phyloP scores from a whole-genome alignment of 2,797 vertebrate species.

The Malacoctenus gilli region DNA sequence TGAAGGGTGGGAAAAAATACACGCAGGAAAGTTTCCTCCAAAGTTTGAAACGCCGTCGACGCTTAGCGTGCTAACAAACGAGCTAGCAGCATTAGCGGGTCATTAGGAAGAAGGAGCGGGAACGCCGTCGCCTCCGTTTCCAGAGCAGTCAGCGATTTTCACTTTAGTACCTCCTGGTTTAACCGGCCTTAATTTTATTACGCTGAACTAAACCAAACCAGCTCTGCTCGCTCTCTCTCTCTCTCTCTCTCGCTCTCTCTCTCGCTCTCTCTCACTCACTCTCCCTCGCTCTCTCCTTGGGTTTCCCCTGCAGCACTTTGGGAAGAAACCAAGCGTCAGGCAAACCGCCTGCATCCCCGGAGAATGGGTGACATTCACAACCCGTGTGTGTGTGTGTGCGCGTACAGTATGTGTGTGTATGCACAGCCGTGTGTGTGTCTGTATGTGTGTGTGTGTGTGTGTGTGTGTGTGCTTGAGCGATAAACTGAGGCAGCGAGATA shows the following conservation, averaged over 20 bases:
- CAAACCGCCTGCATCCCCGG: conserved; percentile 64
- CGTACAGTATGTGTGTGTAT: neutral
- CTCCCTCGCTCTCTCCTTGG: conserved; percentile 50
- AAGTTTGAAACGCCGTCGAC: no score
- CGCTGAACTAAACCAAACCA: conserved; percentile 24
- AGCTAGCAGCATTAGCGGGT: no score
- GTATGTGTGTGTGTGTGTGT: neutral
- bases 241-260: neutral
- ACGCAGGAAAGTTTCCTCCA: no score
- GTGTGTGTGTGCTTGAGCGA: conserved; percentile 1
- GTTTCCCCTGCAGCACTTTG: conserved; percentile 77
- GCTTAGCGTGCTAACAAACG: no score
- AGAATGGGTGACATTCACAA: conserved; percentile 74
- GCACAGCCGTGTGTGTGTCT: neutral
- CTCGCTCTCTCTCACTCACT: conserved; percentile 3
- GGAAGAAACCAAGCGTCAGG: conserved; percentile 71
- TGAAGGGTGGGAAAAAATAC: no score
- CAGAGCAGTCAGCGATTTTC: no score
- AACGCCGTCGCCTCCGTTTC: no score
- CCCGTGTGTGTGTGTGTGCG: conserved; percentile 30
- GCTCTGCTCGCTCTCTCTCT: neutral
- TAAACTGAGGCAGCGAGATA: conserved; percentile 25
- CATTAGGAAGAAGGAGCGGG: no score
- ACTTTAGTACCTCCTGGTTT: no score
- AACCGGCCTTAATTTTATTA: no score